phyloP scores from a whole-genome alignment of 2,113 vertebrate genomes.

The Ailuropoda melanoleuca region DNA sequence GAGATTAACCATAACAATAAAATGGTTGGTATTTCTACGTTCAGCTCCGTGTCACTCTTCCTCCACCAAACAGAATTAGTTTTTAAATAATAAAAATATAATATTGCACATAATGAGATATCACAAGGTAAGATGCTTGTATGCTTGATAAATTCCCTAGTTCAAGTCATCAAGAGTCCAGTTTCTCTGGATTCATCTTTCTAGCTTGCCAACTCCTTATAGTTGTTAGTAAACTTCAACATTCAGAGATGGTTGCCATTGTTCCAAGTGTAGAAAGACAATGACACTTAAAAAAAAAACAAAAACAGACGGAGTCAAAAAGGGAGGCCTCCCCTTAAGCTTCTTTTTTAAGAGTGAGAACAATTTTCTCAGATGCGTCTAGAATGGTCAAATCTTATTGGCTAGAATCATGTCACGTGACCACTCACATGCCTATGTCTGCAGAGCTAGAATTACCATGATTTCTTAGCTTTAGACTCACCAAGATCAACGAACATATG shows the following conservation, averaged over 20 bases:
- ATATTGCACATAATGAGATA: neutral
- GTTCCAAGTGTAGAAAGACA: neutral
- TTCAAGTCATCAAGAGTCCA: neutral
- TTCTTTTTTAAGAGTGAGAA: neutral
- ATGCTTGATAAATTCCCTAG: neutral
- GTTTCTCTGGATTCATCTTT: neutral
- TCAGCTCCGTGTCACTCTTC: neutral
- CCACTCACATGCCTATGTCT: neutral
- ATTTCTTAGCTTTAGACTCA: neutral
- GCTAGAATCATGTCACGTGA: neutral
- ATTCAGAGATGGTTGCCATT: neutral
- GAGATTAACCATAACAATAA: neutral
- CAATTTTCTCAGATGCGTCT: neutral
- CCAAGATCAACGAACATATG: neutral
- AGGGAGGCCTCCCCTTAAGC: neutral
- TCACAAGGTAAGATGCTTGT: neutral
- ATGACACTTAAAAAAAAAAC: neutral
- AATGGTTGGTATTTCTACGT: neutral
- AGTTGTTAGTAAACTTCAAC: neutral
- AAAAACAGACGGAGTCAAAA: neutral
- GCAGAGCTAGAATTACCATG: neutral
- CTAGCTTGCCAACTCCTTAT: neutral
- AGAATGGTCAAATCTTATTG: neutral
- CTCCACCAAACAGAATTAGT: neutral
- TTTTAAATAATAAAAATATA: neutral